phyloP scores from a whole-genome alignment of 2,113 vertebrate genomes.

The Oriolus oriolus region DNA sequence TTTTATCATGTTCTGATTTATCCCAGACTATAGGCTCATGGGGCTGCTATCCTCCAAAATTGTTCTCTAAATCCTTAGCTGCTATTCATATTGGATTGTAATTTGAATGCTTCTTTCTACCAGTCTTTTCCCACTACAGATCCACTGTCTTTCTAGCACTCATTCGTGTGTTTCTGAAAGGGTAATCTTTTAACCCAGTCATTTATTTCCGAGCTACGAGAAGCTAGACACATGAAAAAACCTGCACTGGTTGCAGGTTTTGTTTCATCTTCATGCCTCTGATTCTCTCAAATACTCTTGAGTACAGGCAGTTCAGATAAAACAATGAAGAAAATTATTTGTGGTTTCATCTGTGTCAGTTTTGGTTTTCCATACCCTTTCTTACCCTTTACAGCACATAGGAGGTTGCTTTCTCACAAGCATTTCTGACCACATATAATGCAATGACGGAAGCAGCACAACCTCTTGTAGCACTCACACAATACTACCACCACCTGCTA shows the following conservation, averaged over 20 bases:
- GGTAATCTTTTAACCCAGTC: background rate
- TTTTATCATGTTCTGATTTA: background rate
- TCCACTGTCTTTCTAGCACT: background rate
- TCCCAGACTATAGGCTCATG: background rate
- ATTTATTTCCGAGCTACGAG: background rate
- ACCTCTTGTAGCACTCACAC: background rate
- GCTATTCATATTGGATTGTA: background rate
- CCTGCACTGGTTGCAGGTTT: background rate
- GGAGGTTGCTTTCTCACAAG: background rate
- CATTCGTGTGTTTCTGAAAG: background rate
- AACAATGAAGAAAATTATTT: background rate
- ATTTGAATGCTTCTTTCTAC: background rate
- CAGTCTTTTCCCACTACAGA: background rate
- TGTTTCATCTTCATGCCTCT: background rate
- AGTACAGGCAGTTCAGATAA: background rate
- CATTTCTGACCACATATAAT: background rate
- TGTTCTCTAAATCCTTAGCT: background rate
- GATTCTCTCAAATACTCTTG: background rate
- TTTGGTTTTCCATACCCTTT: background rate
- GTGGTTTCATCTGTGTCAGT: background rate
- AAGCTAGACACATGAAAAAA: background rate
- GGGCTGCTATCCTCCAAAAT: background rate
- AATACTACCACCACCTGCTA: background rate
- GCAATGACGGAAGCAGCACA: background rate
- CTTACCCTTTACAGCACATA: background rate